These are phyloP conservation scores for Eupelmus urozonus DNA, from an alignment of 2,888 invertebrate species.

Conservation along the genomic window DNA sequence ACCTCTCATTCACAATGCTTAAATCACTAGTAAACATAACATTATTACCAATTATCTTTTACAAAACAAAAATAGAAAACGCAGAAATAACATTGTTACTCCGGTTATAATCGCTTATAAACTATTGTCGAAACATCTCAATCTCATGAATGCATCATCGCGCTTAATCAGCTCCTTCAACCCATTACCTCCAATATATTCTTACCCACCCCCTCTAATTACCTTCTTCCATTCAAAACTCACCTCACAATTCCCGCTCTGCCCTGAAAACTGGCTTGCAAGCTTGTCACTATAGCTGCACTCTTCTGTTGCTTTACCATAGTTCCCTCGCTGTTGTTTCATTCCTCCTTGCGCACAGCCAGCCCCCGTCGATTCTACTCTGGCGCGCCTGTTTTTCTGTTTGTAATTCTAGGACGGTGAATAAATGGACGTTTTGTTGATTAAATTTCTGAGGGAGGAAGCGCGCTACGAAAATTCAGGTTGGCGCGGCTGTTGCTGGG, in stretches of 20 bases:
- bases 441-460: background rate
- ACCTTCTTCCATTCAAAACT: background rate
- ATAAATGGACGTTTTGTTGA: conserved; percentile 19
- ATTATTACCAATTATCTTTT: too few species aligned
- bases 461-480: conserved; percentile 1
- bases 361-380: background rate
- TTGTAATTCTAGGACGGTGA: conserved; percentile 39
- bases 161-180: too few species aligned
- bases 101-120: too few species aligned
- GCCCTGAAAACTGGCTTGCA: too few species aligned
- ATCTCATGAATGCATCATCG: too few species aligned
- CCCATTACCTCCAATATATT: background rate
- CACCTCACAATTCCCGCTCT: background rate
- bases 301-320: too few species aligned
- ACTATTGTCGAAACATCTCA: too few species aligned
- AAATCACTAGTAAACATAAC: too few species aligned
- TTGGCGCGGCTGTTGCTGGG: background rate
- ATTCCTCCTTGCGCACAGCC: conserved; percentile 17
- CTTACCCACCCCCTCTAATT: background rate
- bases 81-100: too few species aligned
- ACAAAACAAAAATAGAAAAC: too few species aligned
- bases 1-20: too few species aligned
- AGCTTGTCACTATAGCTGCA: too few species aligned
- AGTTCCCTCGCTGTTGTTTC: conserved; percentile 29
- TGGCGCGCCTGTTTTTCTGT: conserved; percentile 53